These are phyloP conservation scores for Bombycilla garrulus DNA, from an alignment of 2,113 vertebrate genomes.

Conservation along the genomic window DNA sequence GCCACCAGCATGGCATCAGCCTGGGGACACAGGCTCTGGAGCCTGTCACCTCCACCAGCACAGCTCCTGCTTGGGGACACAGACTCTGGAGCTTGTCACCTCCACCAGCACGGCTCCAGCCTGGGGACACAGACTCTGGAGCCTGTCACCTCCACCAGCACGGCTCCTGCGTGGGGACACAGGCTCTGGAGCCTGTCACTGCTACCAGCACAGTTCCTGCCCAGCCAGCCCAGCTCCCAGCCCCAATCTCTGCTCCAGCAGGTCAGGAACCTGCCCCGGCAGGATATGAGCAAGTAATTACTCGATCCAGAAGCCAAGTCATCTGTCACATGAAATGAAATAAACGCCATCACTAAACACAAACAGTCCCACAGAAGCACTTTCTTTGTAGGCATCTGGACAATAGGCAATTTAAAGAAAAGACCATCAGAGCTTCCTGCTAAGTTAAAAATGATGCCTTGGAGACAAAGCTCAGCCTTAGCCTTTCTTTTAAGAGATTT, in stretches of 20 bases:
- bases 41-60: accelerated
- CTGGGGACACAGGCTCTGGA: not conserved
- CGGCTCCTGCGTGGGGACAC: not conserved
- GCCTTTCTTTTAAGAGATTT: conserved; percentile 33
- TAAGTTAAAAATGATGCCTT: conserved; percentile 20
- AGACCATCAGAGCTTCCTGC: conserved; percentile 18
- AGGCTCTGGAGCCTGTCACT: not conserved
- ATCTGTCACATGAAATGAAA: conserved; percentile 44
- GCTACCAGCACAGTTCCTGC: accelerated
- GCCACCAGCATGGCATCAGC: accelerated
- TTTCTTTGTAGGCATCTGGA: conserved; percentile 22
- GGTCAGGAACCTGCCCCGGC: not conserved
- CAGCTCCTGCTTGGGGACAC: too few relatives aligned
- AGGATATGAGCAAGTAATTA: not conserved
- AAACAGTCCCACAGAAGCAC: conserved; percentile 42
- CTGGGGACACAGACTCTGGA: too few relatives aligned
- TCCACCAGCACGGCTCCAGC: too few relatives aligned
- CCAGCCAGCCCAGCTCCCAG: not conserved
- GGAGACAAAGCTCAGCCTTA: conserved; percentile 11
- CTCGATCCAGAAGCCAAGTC: not conserved
- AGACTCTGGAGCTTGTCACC: too few relatives aligned
- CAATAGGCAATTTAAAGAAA: conserved; percentile 51
- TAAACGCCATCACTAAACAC: not conserved
- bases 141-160: too few relatives aligned
- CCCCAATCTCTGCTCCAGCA: not conserved